Conservation (phyloP, 2,113 vertebrate species). For the Lichenostomus cassidix region DNA sequence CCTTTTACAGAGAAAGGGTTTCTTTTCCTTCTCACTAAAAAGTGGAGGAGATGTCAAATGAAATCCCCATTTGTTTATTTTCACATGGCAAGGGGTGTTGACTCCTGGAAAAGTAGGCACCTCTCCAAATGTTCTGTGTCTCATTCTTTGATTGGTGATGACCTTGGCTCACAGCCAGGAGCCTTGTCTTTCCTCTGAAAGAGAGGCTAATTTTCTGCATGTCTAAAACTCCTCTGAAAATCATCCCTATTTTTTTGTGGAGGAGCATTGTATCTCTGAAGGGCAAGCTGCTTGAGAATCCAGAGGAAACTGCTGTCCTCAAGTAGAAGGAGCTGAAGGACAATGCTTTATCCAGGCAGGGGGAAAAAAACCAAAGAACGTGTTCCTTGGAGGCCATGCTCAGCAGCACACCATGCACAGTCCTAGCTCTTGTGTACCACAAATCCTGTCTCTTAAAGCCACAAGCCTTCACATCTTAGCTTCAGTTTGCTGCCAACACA, state of each 20-base stretch:
- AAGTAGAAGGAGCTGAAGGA: not conserved
- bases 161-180: not conserved
- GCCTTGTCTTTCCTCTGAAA: not conserved
- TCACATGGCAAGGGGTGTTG: not conserved
- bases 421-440: not conserved
- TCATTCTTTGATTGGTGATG: accelerated
- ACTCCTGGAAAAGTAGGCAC: not conserved
- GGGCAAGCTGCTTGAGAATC: not conserved
- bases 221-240: not conserved
- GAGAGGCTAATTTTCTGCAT: not conserved
- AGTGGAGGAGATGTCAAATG: not conserved
- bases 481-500: not conserved
- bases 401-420: accelerated
- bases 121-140: accelerated
- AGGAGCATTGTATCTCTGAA: not conserved
- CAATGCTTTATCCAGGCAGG: not conserved
- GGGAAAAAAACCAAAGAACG: not conserved
- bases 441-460: not conserved
- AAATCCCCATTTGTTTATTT: not conserved
- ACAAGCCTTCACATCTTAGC: not conserved
- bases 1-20: not conserved
- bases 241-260: not conserved
- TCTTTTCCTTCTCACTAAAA: not conserved
- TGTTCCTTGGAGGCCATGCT: accelerated
- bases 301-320: not conserved